Evolutionary conservation across 2,113 vertebrate genomes (phyloP).

Genomic region (Papio anubis): DNA sequence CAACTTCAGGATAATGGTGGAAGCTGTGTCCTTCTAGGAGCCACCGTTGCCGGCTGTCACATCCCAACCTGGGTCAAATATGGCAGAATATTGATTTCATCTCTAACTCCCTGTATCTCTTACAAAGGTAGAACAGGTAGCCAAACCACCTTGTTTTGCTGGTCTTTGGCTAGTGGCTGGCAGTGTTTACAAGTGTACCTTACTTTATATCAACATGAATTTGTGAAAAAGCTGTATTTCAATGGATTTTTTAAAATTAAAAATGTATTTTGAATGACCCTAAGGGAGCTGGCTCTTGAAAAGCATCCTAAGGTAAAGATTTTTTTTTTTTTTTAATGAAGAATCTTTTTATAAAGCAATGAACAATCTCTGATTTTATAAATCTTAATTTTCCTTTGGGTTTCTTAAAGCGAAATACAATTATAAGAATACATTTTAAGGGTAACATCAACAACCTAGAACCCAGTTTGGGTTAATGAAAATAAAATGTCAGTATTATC

Average conservation of each 20-base stretch:
- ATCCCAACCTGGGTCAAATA: not conserved
- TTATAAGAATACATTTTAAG: not conserved
- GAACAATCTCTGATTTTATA: slow-evolving; percentile 19
- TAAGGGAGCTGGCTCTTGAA: not conserved
- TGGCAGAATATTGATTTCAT: fast-evolving
- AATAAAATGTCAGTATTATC: not conserved
- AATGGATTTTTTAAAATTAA: not conserved
- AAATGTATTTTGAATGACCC: not conserved
- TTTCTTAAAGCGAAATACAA: slow-evolving; percentile 30
- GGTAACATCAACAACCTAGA: not conserved
- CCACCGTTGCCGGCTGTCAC: not conserved
- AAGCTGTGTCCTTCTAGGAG: not conserved
- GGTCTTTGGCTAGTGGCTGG: not conserved
- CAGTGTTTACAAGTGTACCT: not conserved
- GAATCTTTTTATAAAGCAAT: slow-evolving; percentile 38
- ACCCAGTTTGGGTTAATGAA: not conserved
- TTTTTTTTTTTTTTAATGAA: not conserved
- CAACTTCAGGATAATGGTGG: not conserved
- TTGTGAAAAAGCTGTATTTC: not conserved
- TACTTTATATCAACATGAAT: not conserved
- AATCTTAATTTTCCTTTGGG: slow-evolving; percentile 30
- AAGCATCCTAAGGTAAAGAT: not conserved
- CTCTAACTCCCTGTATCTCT: not conserved
- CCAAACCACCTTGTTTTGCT: no score
- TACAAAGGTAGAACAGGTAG: not conserved